Evolutionary conservation across 1,140 invertebrate genomes (phyloP), one percentile per base, ranked within the genome.

Genomic region (Brachionus angularis): DNA sequence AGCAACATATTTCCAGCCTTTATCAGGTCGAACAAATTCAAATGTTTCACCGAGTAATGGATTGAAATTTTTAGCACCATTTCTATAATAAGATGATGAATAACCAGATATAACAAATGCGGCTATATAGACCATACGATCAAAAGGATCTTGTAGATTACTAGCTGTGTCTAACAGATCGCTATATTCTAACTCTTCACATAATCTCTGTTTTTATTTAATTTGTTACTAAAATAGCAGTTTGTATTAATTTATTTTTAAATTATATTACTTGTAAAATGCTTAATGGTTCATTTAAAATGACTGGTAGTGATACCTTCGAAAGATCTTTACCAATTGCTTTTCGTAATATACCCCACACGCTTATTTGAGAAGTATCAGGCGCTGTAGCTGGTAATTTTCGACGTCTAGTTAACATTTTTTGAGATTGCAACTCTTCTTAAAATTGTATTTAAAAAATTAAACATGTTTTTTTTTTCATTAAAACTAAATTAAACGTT

Each of bases 311-410:
- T 7, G 78, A 79, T 16, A 81, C 79, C 71, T 79, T 79, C 7
- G 78, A 78, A 21, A 81, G 72, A 74, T 81, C 80, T 79, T 91
- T 91, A 44, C 90, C 90, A 72, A 91, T 91, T 29, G 55, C 53
- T 62, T 89, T 88, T 75, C 88, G 88, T 18, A 91, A 80, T 36
- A 91, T 83, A 78, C 89, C 89, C 87, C 88, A 91, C 7, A 91
- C 79, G 46, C 87, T 88, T 10, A 90, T 84, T 27, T 88, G 88
- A 74, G 88, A 88, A 0, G 85, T 86, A 36, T 86, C 86, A 12
- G 89, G 88, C 64, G 88, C 84, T 0, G 87, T 85, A 25, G 84
- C 83, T 1, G 89, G 89, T 33, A 92, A 81, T 16, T 85, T 85
- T 10, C 86, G 86, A 62, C 90, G 81, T 3, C 89, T 84, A n/a